Evolutionary conservation across 1,140 invertebrate genomes (phyloP), one percentile per base, ranked within the genome.

Genomic region (Hesperophylax magnus): DNA sequence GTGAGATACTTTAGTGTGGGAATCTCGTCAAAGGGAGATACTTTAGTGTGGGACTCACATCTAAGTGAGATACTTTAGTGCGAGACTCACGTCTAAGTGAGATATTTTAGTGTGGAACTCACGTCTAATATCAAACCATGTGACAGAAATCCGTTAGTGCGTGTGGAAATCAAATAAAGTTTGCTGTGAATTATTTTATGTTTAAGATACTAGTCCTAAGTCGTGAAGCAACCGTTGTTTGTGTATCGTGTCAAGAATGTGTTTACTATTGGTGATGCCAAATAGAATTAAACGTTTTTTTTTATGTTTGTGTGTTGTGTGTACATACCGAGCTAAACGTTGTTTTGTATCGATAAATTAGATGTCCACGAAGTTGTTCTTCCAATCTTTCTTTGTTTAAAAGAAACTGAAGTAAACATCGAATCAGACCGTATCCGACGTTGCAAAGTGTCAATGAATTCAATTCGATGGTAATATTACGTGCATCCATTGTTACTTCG

Each of bases 121-220:
- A 9, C 52, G 11, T 18, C n/a, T n/a, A 20, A 17, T 34, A 34
- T 47, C 9, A 47, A 61, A 3, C n/a, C 2, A 18, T 58, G 56
- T 18, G 56, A 67, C 31, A 17, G 31, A 69, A 47, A 69, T 22
- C 58, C 14, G 11, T 22, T 22, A 74, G 14, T 74, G 22, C 47
- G 52, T 56, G 53, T 53, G 52, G 17, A 72, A 74, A 56, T 56
- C 47, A 74, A 74, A 47, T 15, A 74, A 56, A 34, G 24, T 56
- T 56, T 56, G 71, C 71, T 74, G 71, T 74, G 71, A 74, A 74
- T 54, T 34, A 56, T 74, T 27, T 69, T 27, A 27, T 61, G 24
- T 24, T 15, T 15, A 24, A 61, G 22, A 24, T 61, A 22, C 60
- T 61, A 61, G 60, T 61, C 60, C 14, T 47, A 47, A 47, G 39